These are phyloP conservation scores for Volucella inflata DNA, from an alignment of 2,888 invertebrate genomes.

Conservation along the genomic window DNA sequence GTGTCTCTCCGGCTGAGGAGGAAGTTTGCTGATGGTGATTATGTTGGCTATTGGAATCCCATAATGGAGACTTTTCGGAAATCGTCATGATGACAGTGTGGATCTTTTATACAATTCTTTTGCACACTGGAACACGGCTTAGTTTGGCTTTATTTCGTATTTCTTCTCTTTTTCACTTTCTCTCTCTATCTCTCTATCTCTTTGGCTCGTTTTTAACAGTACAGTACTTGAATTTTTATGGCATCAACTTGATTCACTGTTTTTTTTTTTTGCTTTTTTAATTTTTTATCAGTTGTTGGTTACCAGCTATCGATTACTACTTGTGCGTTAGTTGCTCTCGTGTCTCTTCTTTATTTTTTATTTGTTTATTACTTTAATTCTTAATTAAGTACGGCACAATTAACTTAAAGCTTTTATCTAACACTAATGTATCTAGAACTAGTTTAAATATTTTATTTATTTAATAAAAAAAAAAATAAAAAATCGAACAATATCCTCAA, in stretches of 20 bases:
- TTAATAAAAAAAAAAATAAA: slow-evolving; percentile 18
- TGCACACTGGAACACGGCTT: slow-evolving; percentile 27
- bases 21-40: slow-evolving; percentile 70
- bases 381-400: slow-evolving; percentile 75
- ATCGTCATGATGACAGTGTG: slow-evolving; percentile 77
- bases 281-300: slow-evolving; percentile 10
- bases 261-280: background rate
- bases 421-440: slow-evolving; percentile 39
- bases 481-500: slow-evolving; percentile 15
- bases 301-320: slow-evolving; percentile 73
- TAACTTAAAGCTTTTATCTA: slow-evolving; percentile 63
- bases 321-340: slow-evolving; percentile 72
- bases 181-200: slow-evolving; percentile 44
- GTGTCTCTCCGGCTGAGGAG: slow-evolving; percentile 60
- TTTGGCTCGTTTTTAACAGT: slow-evolving; percentile 67
- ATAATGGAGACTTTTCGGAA: slow-evolving; percentile 77
- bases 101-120: slow-evolving; percentile 50
- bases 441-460: slow-evolving; percentile 22
- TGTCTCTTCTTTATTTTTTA: slow-evolving; percentile 25
- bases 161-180: slow-evolving; percentile 20
- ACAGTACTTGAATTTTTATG: slow-evolving; percentile 59
- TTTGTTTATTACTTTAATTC: slow-evolving; percentile 31
- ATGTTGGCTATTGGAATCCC: slow-evolving; percentile 75
- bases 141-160: slow-evolving; percentile 47
- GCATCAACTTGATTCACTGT: slow-evolving; percentile 50